A percentile compares a stretch with the other conserved stretches of the same genome.
Conservation (phyloP, 2,113 vertebrate genomes). For the Neotoma lepida region DNA sequence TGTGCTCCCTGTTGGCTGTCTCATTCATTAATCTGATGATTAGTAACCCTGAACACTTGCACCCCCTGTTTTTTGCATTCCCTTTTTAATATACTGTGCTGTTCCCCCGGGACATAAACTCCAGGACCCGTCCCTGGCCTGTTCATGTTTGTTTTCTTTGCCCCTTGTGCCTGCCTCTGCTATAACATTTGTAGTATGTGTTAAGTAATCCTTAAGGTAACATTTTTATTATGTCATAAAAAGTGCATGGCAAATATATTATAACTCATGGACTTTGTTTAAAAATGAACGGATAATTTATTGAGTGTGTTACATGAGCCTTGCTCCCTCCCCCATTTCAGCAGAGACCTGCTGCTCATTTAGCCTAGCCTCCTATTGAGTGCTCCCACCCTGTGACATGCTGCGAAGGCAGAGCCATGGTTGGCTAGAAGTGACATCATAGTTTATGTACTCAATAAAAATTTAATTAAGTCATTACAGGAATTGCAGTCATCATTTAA, state of each 20-base stretch:
- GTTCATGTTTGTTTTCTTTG: slow-evolving; percentile 89
- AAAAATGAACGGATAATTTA: slow-evolving; percentile 91
- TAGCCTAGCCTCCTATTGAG: slow-evolving; percentile 87
- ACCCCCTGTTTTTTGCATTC: slow-evolving; percentile 77
- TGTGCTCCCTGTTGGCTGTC: slow-evolving; percentile 81
- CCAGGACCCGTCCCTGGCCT: slow-evolving; percentile 86
- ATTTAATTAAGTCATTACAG: slow-evolving; percentile 92
- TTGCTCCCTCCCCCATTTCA: slow-evolving; percentile 86
- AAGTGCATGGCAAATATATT: slow-evolving; percentile 91
- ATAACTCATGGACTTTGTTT: slow-evolving; percentile 91
- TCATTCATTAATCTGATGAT: slow-evolving; percentile 82
- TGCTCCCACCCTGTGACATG: slow-evolving; percentile 85
- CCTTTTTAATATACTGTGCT: slow-evolving; percentile 83
- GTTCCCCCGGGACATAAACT: slow-evolving; percentile 81
- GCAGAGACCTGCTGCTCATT: slow-evolving; percentile 87
- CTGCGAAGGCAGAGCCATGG: slow-evolving; percentile 81
- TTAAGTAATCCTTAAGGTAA: slow-evolving; percentile 93
- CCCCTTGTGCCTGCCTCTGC: slow-evolving; percentile 89
- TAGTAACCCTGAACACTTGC: slow-evolving; percentile 77
- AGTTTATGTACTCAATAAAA: slow-evolving; percentile 90
- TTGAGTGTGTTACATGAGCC: slow-evolving; percentile 91
- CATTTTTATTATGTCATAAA: slow-evolving; percentile 91
- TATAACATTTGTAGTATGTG: slow-evolving; percentile 90
- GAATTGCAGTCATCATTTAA: slow-evolving; percentile 91
- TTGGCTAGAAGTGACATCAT: slow-evolving; percentile 90